Conservation (phyloP, 2,113 vertebrate species). For the Otis tarda region DNA sequence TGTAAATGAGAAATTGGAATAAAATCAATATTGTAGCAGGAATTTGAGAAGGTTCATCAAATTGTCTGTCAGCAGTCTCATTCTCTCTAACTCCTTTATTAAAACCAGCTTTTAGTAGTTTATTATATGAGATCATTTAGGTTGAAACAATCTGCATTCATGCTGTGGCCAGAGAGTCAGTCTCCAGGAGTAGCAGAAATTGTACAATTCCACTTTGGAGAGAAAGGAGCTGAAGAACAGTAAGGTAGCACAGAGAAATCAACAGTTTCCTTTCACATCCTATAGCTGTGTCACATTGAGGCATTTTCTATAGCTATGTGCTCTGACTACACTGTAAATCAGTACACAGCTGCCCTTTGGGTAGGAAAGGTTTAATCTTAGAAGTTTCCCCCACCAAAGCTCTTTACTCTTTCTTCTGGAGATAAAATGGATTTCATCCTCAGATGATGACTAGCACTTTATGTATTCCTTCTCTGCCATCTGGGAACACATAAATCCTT, state of each 20-base stretch:
- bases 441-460: not conserved
- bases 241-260: not conserved
- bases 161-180: not conserved
- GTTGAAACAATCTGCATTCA: not conserved
- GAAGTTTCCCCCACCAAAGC: not conserved
- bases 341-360: not conserved
- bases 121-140: constrained; percentile 11
- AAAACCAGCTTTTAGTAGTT: constrained; percentile 19
- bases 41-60: constrained; percentile 38
- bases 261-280: not conserved
- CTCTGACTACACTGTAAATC: not conserved
- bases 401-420: not conserved
- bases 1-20: constrained; percentile 30
- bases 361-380: not conserved
- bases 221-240: not conserved
- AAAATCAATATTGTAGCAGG: not conserved
- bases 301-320: not conserved
- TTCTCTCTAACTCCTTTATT: constrained; percentile 41
- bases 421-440: constrained; percentile 8
- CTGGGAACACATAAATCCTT: constrained; percentile 24
- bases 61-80: constrained; percentile 28
- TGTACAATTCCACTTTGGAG: not conserved
- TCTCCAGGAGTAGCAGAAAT: not conserved
- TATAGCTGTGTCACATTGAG: not conserved
- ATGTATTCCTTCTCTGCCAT: not conserved